Conservation (phyloP, 1,140 invertebrate genomes). For the Zophobas atratus region DNA sequence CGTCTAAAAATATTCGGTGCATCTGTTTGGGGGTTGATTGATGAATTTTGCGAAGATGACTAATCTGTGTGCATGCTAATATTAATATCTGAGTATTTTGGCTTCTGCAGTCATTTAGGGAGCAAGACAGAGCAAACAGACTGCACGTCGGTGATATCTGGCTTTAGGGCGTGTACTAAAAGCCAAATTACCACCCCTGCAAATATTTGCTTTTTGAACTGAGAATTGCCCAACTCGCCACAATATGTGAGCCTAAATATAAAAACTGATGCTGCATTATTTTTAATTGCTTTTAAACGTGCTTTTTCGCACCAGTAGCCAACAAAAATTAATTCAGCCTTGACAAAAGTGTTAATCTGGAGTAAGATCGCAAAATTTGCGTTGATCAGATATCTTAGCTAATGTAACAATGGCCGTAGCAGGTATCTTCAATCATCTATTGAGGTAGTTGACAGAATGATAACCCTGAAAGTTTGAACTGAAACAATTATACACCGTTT, state of each 20-base stretch:
- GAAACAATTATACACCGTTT: conserved; percentile 58
- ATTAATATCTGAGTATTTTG: conserved; percentile 47
- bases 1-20: conserved; percentile 44
- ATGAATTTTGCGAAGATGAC: conserved; percentile 47
- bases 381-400: background rate
- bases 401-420: background rate
- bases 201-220: conserved; percentile 55
- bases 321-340: conserved; percentile 5
- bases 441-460: conserved; percentile 2
- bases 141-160: conserved; percentile 54
- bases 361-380: conserved; percentile 8
- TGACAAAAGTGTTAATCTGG: background rate
- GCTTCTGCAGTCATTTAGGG: conserved; percentile 53
- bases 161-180: conserved; percentile 52
- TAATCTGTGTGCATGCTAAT: conserved; percentile 48
- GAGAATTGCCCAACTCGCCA: conserved; percentile 51
- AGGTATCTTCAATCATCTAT: conserved; percentile 30
- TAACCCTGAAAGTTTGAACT: conserved; percentile 36
- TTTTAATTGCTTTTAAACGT: conserved; percentile 26
- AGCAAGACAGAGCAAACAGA: conserved; percentile 49
- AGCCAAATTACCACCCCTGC: conserved; percentile 54
- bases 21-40: conserved; percentile 36
- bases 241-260: conserved; percentile 9
- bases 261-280: conserved; percentile 34
- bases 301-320: background rate